These are phyloP conservation scores for Eustalomyia histrio DNA, from an alignment of 2,888 invertebrate genomes.

Conservation along the genomic window DNA sequence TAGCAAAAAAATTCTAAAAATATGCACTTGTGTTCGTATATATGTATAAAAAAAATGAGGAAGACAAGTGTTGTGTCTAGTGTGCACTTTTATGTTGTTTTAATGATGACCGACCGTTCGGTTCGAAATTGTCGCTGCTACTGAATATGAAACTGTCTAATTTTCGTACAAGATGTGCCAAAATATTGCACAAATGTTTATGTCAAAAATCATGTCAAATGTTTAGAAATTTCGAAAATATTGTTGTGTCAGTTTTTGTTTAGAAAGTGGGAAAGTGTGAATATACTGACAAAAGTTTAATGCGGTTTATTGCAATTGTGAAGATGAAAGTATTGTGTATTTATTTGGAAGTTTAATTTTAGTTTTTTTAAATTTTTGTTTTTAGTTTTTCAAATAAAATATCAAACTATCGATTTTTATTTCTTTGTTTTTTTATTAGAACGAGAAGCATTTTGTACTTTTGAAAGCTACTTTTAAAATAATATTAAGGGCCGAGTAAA, in stretches of 20 bases:
- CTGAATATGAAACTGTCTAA: slow-evolving; percentile 49
- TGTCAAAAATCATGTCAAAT: slow-evolving; percentile 48
- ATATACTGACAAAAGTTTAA: too few relatives aligned
- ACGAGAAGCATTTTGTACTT: too few relatives aligned
- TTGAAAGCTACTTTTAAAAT: too few relatives aligned
- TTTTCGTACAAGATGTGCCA: slow-evolving; percentile 51
- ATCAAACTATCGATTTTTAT: too few relatives aligned
- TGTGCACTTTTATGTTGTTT: slow-evolving; percentile 20
- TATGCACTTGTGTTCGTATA: slow-evolving; percentile 54
- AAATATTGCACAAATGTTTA: slow-evolving; percentile 34
- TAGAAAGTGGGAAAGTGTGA: not conserved
- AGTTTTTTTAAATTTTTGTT: too few relatives aligned
- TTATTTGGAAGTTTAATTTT: too few relatives aligned
- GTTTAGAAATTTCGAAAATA: slow-evolving; percentile 23
- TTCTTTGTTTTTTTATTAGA: too few relatives aligned
- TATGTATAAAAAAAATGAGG: slow-evolving; percentile 13
- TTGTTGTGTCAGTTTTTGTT: slow-evolving; percentile 1
- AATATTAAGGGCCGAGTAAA: too few relatives aligned
- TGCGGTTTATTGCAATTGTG: too few relatives aligned
- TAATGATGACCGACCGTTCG: slow-evolving; percentile 53
- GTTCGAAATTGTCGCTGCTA: slow-evolving; percentile 61
- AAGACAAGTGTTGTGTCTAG: slow-evolving; percentile 19
- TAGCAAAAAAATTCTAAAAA: slow-evolving; percentile 63
- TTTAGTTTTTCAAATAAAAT: too few relatives aligned
- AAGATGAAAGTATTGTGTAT: too few relatives aligned